These are phyloP conservation scores for Coptotermes formosanus DNA, from an alignment of 1,140 invertebrate genomes.

Conservation along the genomic window DNA sequence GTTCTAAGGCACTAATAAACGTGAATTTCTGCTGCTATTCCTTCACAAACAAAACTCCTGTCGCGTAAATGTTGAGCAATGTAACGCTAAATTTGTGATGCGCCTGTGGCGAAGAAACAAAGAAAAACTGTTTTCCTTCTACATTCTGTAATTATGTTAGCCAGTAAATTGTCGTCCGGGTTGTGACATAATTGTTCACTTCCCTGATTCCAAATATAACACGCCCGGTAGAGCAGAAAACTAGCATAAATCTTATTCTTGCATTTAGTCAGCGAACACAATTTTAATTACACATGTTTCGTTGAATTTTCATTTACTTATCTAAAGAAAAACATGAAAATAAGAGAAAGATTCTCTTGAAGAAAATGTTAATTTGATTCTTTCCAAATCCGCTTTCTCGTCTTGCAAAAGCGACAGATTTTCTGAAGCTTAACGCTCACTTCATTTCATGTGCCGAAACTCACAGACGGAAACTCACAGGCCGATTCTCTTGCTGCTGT, in stretches of 20 bases:
- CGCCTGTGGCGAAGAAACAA: slow-evolving; percentile 28
- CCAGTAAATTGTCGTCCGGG: slow-evolving; percentile 29
- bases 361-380: slow-evolving; percentile 13
- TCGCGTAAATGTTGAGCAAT: neutral
- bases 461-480: no score
- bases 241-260: slow-evolving; percentile 11
- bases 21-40: no score
- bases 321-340: neutral
- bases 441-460: no score
- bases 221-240: slow-evolving; percentile 26
- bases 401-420: no score
- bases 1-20: no score
- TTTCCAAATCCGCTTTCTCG: neutral
- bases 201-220: slow-evolving; percentile 26
- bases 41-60: neutral
- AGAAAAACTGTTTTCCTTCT: slow-evolving; percentile 25
- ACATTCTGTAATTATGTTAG: slow-evolving; percentile 25
- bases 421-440: no score
- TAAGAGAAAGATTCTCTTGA: neutral
- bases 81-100: slow-evolving; percentile 24
- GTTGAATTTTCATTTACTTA: slow-evolving; percentile 33
- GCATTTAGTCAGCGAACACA: slow-evolving; percentile 4
- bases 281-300: slow-evolving; percentile 34
- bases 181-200: slow-evolving; percentile 27
- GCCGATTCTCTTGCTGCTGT: no score